Evolutionary conservation across 2,113 vertebrate genomes (phyloP).

Genomic region (Sarotherodon lohbergeri): DNA sequence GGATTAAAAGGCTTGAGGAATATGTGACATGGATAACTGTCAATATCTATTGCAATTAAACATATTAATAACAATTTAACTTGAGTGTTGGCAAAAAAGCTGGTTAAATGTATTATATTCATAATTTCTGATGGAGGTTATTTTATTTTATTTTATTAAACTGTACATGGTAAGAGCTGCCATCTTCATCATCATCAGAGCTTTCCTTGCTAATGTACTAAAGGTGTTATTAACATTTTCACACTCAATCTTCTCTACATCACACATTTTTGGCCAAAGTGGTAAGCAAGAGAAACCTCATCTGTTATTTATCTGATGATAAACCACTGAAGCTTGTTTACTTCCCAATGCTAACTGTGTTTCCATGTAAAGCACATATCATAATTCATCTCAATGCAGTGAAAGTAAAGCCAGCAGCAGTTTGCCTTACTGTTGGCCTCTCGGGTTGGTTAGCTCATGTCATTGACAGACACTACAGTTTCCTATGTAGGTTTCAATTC

Average conservation of each 20-base stretch:
- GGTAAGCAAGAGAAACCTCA: background rate
- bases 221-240: background rate
- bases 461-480: background rate
- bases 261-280: background rate
- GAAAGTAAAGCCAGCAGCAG: background rate
- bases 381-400: background rate
- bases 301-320: background rate
- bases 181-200: background rate
- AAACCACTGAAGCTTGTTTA: background rate
- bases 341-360: background rate
- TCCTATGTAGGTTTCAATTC: background rate
- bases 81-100: background rate
- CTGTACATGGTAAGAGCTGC: background rate
- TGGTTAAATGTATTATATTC: background rate
- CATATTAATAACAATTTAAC: background rate
- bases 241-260: background rate
- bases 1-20: background rate
- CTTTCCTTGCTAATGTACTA: background rate
- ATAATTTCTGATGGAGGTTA: background rate
- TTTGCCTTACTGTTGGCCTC: background rate
- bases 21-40: background rate
- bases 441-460: background rate
- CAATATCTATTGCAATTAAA: background rate
- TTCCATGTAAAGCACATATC: background rate
- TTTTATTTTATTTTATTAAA: background rate